Conservation (phyloP, 2,113 vertebrate genomes). For the Morone chrysops region DNA sequence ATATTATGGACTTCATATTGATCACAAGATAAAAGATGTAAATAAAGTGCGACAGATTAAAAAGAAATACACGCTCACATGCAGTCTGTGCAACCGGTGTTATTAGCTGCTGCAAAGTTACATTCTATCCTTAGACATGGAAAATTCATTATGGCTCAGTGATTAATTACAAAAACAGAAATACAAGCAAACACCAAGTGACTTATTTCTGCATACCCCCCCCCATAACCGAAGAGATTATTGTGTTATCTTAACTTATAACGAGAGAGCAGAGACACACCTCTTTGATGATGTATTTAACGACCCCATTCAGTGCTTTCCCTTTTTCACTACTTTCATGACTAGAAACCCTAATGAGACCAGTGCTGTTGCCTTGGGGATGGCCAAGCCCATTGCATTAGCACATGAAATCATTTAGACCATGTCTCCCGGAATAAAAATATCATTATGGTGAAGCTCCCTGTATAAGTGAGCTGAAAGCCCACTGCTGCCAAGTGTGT, state of each 20-base stretch:
- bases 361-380: constrained; percentile 65
- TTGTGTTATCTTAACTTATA: constrained; percentile 62
- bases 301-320: constrained; percentile 62
- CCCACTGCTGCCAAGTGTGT: constrained; percentile 14
- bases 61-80: constrained; percentile 1
- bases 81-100: constrained; percentile 31
- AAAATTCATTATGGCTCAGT: constrained; percentile 54
- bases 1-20: background rate
- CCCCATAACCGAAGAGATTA: constrained; percentile 27
- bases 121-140: constrained; percentile 30
- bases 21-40: constrained; percentile 2
- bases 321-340: constrained; percentile 68
- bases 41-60: background rate
- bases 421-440: constrained; percentile 67
- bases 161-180: constrained; percentile 58
- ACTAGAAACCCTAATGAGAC: constrained; percentile 78
- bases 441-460: constrained; percentile 61
- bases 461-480: constrained; percentile 39
- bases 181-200: constrained; percentile 38
- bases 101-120: constrained; percentile 40
- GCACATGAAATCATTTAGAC: constrained; percentile 73
- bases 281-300: constrained; percentile 80
- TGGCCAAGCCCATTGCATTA: constrained; percentile 65
- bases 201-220: constrained; percentile 14
- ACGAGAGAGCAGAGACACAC: constrained; percentile 65